Evolutionary conservation across 2,113 vertebrate species (phyloP).

Genomic region (Pavo muticus): DNA sequence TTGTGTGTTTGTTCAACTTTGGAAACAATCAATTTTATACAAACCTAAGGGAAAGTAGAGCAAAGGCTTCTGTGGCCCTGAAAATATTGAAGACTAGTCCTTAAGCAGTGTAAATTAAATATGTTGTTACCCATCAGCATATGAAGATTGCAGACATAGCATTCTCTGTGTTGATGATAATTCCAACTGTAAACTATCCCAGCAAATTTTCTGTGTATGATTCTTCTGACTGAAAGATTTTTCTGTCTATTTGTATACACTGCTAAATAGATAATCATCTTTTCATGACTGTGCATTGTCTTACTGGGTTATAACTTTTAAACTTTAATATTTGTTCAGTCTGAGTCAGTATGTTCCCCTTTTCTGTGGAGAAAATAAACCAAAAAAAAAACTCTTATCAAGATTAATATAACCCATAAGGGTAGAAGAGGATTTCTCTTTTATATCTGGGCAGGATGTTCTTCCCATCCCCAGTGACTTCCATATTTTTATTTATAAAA

Average conservation of each 20-base stretch:
- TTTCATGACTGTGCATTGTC: background rate
- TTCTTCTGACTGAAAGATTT: background rate
- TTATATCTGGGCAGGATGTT: background rate
- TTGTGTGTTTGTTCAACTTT: background rate
- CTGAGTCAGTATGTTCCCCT: conserved; percentile 25
- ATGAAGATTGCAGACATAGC: background rate
- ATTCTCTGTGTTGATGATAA: background rate
- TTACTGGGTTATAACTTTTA: background rate
- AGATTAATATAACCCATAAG: background rate
- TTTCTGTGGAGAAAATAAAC: conserved; percentile 19
- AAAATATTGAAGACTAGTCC: background rate
- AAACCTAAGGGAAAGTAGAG: background rate
- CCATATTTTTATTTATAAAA: conserved; percentile 7
- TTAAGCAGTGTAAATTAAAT: background rate
- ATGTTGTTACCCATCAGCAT: background rate
- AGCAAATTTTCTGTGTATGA: background rate
- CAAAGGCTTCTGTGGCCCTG: background rate
- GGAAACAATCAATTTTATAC: background rate
- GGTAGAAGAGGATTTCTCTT: background rate
- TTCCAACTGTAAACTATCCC: background rate
- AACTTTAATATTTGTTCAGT: conserved; percentile 7
- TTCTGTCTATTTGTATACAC: background rate
- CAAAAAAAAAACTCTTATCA: conserved; percentile 13
- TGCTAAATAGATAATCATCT: background rate
- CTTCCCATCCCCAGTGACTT: background rate